phyloP scores from a whole-genome alignment of 2,888 invertebrate genomes.

The Drosophila paramelanica region DNA sequence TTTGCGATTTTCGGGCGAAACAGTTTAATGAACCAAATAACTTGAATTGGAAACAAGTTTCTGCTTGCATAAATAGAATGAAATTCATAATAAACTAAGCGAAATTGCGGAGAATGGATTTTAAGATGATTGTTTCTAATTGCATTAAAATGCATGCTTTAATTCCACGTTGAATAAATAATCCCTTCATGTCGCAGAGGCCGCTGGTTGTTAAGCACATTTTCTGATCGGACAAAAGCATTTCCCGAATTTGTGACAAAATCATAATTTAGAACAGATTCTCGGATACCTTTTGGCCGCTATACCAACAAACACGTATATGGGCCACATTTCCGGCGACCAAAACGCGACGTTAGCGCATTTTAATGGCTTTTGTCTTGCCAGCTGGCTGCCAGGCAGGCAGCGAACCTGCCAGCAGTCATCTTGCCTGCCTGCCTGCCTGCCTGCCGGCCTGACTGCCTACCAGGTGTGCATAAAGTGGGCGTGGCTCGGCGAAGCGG shows the following conservation, averaged over 20 bases:
- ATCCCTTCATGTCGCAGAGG: not conserved
- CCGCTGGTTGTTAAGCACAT: not conserved
- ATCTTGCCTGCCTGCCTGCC: constrained; percentile 2
- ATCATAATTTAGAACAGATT: constrained; percentile 48
- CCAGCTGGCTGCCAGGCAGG: constrained; percentile 21
- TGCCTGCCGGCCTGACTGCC: not conserved
- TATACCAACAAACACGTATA: constrained; percentile 36
- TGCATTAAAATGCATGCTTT: constrained; percentile 30
- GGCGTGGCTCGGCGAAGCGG: constrained; percentile 25
- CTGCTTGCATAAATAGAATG: constrained; percentile 25
- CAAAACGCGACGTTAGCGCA: constrained; percentile 68
- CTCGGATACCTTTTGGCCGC: constrained; percentile 5
- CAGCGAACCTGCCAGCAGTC: constrained; percentile 6
- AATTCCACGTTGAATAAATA: not conserved
- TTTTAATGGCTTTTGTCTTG: constrained; percentile 79
- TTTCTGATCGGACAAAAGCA: not conserved
- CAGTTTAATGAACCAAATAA: constrained; percentile 22
- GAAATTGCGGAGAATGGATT: too few species aligned
- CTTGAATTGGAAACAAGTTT: constrained; percentile 31
- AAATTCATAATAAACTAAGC: not conserved
- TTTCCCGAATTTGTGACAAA: constrained; percentile 24
- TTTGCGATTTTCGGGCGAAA: constrained; percentile 18
- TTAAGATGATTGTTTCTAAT: constrained; percentile 17
- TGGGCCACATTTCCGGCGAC: constrained; percentile 64
- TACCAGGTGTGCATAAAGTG: constrained; percentile 22